Evolutionary conservation across 2,113 vertebrate genomes (phyloP).

Genomic region (Tetrax tetrax): DNA sequence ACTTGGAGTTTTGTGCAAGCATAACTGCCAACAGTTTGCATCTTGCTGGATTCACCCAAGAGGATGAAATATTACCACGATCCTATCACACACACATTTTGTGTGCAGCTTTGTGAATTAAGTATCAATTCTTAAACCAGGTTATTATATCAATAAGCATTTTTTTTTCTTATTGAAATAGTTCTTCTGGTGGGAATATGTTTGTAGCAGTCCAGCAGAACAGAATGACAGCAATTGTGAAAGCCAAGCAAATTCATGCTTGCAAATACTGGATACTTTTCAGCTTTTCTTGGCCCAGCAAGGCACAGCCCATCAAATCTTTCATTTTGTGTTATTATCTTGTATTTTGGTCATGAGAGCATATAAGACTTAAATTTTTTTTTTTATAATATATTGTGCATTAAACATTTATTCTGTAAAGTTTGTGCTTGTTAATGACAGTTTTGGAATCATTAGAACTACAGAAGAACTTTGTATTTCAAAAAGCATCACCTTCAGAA

Average conservation of each 20-base stretch:
- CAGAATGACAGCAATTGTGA: neutral
- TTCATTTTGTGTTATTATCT: neutral
- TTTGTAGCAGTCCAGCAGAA: neutral
- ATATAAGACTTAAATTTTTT: neutral
- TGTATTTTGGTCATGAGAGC: neutral
- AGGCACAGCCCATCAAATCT: neutral
- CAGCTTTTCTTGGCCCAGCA: neutral
- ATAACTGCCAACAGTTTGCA: neutral
- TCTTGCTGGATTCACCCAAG: neutral
- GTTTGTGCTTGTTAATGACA: neutral
- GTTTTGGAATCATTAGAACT: neutral
- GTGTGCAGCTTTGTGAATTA: neutral
- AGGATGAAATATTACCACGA: neutral
- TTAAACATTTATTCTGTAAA: neutral
- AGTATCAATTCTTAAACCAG: neutral
- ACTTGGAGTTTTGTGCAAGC: neutral
- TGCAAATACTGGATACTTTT: neutral
- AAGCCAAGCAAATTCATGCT: neutral
- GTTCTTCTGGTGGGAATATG: neutral
- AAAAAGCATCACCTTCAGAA: neutral
- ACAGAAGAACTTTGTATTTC: neutral
- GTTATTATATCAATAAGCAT: neutral
- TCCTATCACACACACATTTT: neutral
- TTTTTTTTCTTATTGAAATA: neutral
- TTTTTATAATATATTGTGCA: neutral